Evolutionary conservation across 2,797 vertebrate genomes (phyloP).

Genomic region (Neopelma chrysocephalum): DNA sequence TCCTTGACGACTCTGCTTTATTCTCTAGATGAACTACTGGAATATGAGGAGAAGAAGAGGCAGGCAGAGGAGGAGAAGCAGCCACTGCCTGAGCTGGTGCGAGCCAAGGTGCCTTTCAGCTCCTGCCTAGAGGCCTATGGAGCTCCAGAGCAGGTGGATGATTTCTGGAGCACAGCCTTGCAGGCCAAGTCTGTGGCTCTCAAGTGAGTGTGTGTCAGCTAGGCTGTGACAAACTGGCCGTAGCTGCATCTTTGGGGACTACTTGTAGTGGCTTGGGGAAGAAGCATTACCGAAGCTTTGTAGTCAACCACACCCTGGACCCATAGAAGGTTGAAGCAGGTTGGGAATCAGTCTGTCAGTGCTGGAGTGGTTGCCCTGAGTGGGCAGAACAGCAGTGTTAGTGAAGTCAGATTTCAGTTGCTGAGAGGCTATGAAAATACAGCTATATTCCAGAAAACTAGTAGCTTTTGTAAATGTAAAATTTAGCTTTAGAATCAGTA

Average conservation of each 20-base stretch:
- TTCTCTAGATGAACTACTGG: constrained; percentile 87
- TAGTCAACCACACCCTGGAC: not conserved
- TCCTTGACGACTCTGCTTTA: not conserved
- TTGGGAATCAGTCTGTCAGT: not conserved
- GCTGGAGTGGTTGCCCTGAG: not conserved
- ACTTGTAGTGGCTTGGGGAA: not conserved
- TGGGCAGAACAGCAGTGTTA: not conserved
- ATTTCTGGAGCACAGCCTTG: constrained; percentile 98
- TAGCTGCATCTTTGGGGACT: not conserved
- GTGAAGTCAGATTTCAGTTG: not conserved
- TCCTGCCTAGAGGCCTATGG: constrained; percentile 95
- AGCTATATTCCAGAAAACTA: not conserved
- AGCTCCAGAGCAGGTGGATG: constrained; percentile 93
- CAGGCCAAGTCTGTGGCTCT: constrained; percentile 96
- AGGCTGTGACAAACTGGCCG: not conserved
- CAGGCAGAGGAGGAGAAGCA: constrained; percentile 88
- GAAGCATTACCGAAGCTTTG: not conserved
- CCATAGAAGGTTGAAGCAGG: not conserved
- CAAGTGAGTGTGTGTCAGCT: constrained; percentile 82
- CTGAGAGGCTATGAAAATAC: not conserved
- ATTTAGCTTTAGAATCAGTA: not conserved
- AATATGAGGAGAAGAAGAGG: constrained; percentile 90
- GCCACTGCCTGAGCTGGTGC: constrained; percentile 84
- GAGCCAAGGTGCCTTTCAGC: constrained; percentile 94
- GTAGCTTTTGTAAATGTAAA: not conserved